Percentiles rank a stretch among this genome's conserved stretches.
phyloP scores from a whole-genome alignment of 2,888 invertebrate genomes.

The Colletes collaris region DNA sequence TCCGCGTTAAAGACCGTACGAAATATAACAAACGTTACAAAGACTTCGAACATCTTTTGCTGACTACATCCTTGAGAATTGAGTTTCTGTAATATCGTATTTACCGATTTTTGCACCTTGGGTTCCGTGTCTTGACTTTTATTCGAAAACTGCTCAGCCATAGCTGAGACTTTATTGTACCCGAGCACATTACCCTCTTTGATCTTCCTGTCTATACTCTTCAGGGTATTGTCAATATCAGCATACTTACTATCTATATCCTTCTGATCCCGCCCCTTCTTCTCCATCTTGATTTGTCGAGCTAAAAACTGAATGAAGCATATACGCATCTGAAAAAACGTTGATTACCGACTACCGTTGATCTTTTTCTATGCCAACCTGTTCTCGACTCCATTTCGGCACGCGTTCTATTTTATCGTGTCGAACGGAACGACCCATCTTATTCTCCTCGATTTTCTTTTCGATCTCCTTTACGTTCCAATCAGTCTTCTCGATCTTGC shows the following conservation, averaged over 20 bases:
- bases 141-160: conserved; percentile 91
- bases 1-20: conserved; percentile 1
- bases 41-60: conserved; percentile 33
- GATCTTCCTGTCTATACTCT: conserved; percentile 88
- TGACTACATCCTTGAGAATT: conserved; percentile 55
- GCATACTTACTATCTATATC: conserved; percentile 87
- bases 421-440: conserved; percentile 86
- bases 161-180: conserved; percentile 91
- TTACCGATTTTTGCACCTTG: conserved; percentile 85
- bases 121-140: conserved; percentile 85
- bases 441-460: conserved; percentile 92
- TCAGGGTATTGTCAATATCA: conserved; percentile 89
- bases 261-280: conserved; percentile 86
- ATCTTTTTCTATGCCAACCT: conserved; percentile 82
- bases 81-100: conserved; percentile 73
- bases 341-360: conserved; percentile 28
- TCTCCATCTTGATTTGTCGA: conserved; percentile 88
- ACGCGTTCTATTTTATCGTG: conserved; percentile 88
- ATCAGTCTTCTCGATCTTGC: conserved; percentile 94
- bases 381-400: conserved; percentile 95
- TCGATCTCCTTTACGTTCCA: conserved; percentile 97
- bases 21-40: conserved; percentile 30
- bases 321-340: conserved; percentile 76
- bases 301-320: conserved; percentile 85
- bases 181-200: conserved; percentile 91